Evolutionary conservation across 2,797 vertebrate genomes (phyloP).

Genomic region (Smutsia gigantea): DNA sequence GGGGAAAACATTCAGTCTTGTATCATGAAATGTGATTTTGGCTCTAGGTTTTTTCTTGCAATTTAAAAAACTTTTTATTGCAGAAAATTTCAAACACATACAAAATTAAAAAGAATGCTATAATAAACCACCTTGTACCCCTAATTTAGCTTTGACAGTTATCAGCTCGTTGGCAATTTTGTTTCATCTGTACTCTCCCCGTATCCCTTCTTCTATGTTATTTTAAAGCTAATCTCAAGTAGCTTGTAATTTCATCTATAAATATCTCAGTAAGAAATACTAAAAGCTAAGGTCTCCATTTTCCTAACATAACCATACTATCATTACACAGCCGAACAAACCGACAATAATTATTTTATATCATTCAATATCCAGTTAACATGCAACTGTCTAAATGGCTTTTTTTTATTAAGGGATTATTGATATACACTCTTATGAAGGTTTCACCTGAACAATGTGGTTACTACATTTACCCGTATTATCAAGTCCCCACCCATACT

Average conservation of each 20-base stretch:
- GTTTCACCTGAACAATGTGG: no score
- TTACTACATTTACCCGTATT: no score
- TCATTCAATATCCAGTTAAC: background rate
- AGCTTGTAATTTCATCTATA: background rate
- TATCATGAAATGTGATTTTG: no score
- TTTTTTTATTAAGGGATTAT: background rate
- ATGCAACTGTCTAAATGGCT: background rate
- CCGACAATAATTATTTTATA: background rate
- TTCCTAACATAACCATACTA: background rate
- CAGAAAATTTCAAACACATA: background rate
- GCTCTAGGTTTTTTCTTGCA: background rate
- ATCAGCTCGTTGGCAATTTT: background rate
- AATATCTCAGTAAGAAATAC: background rate
- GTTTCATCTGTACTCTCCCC: background rate
- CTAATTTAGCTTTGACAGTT: background rate
- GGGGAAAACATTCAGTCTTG: no score
- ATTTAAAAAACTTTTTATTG: constrained; percentile 5
- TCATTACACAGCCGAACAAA: background rate
- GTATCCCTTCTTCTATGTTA: background rate
- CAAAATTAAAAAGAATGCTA: background rate
- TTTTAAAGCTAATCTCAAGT: background rate
- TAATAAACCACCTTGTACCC: background rate
- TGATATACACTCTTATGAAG: no score
- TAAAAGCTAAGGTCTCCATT: background rate
- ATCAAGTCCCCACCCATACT: no score